These are phyloP conservation scores for Atherix ibis DNA, from an alignment of 2,888 invertebrate genomes.

Conservation along the genomic window DNA sequence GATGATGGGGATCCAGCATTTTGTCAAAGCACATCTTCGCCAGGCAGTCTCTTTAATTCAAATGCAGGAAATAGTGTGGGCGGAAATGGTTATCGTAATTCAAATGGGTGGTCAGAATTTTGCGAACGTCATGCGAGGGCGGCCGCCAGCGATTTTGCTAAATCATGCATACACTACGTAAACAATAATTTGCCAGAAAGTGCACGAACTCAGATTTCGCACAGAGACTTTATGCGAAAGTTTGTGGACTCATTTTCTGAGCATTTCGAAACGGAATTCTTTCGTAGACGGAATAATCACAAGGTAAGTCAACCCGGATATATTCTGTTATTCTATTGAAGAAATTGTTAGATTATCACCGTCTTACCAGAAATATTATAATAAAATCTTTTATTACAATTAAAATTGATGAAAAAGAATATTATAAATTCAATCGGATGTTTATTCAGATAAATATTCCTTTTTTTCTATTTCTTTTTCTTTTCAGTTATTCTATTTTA, in stretches of 20 bases:
- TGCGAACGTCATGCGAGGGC: constrained; percentile 75
- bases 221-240: constrained; percentile 64
- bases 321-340: too few species aligned
- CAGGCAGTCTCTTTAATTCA: constrained; percentile 14
- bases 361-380: too few species aligned
- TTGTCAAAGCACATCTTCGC: constrained; percentile 16
- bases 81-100: constrained; percentile 3
- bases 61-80: constrained; percentile 12
- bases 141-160: constrained; percentile 77
- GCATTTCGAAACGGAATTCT: constrained; percentile 69
- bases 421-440: background rate
- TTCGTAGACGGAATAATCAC: constrained; percentile 36
- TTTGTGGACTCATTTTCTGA: constrained; percentile 73
- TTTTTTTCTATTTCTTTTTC: too few species aligned
- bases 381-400: too few species aligned
- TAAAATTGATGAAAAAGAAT: background rate
- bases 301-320: too few species aligned
- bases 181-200: constrained; percentile 52
- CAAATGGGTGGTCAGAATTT: constrained; percentile 60
- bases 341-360: too few species aligned
- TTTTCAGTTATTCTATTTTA: too few species aligned
- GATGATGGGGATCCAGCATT: constrained; percentile 15
- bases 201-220: constrained; percentile 48
- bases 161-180: constrained; percentile 65
- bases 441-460: too few species aligned